A percentile compares a stretch with the other conserved stretches of the same genome.
These are phyloP conservation scores for honey bee (Apis mellifera) DNA, from an alignment of 1,140 invertebrate species.

Conservation along the genomic window DNA sequence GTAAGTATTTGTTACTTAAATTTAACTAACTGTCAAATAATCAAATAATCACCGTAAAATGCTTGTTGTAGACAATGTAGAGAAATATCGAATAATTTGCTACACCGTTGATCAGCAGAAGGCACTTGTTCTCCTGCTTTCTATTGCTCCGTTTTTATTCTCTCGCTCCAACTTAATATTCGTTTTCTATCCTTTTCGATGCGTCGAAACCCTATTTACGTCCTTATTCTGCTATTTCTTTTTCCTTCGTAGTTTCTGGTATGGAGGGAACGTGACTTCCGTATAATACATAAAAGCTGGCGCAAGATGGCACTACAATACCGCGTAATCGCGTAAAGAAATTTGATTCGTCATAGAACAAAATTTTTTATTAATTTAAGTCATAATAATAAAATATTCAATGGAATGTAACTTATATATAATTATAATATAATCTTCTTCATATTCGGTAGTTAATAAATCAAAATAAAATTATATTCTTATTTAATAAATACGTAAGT, in stretches of 20 bases:
- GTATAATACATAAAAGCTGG: too few species aligned
- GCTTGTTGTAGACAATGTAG: background rate
- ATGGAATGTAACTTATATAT: background rate
- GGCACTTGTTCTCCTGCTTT: conserved; percentile 15
- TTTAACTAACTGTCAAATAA: background rate
- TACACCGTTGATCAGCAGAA: conserved; percentile 17
- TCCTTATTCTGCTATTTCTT: conserved; percentile 1
- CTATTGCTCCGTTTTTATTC: background rate
- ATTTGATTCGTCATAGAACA: background rate
- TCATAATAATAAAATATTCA: background rate
- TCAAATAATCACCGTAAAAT: conserved; percentile 23
- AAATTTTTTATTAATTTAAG: background rate
- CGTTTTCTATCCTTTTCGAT: conserved; percentile 1
- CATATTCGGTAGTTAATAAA: background rate
- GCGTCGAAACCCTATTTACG: background rate
- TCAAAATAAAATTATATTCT: background rate
- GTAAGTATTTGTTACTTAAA: background rate
- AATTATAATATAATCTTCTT: background rate
- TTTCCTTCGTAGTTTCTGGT: conserved; percentile 1
- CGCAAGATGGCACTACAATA: conserved; percentile 5
- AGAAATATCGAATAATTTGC: conserved; percentile 24
- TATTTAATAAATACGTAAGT: background rate
- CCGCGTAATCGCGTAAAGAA: background rate
- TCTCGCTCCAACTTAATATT: background rate
- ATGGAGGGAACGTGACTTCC: background rate